A percentile compares a stretch with the other conserved stretches of the same genome.
phyloP scores from a whole-genome alignment of 2,888 invertebrate species.

The Luperina nickerlii region DNA sequence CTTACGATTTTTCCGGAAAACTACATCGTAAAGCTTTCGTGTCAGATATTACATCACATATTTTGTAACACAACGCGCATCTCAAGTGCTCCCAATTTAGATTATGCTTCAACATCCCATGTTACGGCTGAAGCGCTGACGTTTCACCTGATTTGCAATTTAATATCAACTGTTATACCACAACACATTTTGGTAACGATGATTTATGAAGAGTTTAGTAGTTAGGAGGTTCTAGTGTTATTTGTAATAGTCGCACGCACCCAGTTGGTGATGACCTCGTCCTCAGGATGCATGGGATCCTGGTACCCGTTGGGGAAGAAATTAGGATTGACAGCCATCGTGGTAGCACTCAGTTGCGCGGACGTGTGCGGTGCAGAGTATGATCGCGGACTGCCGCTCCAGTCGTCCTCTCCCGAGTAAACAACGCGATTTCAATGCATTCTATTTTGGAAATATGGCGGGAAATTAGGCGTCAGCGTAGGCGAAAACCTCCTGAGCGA shows the following conservation, averaged over 20 bases:
- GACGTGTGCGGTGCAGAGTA: constrained; percentile 84
- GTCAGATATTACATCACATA: constrained; percentile 84
- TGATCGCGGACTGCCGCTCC: constrained; percentile 87
- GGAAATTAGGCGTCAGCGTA: constrained; percentile 84
- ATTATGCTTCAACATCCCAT: constrained; percentile 70
- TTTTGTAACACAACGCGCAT: constrained; percentile 83
- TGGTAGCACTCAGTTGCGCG: constrained; percentile 78
- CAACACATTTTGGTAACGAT: constrained; percentile 57
- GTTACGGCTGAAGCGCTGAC: constrained; percentile 49
- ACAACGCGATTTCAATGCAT: constrained; percentile 88
- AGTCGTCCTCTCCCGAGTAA: constrained; percentile 85
- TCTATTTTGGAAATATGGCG: constrained; percentile 90
- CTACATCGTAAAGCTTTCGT: constrained; percentile 73
- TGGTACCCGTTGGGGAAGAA: constrained; percentile 90
- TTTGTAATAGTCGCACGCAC: constrained; percentile 83
- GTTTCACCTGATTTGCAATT: constrained; percentile 60
- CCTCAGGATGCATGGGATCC: constrained; percentile 89
- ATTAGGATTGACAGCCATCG: constrained; percentile 86
- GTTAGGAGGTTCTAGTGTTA: constrained; percentile 55
- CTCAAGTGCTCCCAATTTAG: constrained; percentile 85
- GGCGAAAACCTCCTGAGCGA: constrained; percentile 80
- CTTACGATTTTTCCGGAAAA: constrained; percentile 74
- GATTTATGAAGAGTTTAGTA: constrained; percentile 49
- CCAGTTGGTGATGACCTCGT: constrained; percentile 91
- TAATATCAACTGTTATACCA: constrained; percentile 55